Base-by-base conservation (phyloP, 2,113 vertebrate species). In the Camelus dromedarius region DNA sequence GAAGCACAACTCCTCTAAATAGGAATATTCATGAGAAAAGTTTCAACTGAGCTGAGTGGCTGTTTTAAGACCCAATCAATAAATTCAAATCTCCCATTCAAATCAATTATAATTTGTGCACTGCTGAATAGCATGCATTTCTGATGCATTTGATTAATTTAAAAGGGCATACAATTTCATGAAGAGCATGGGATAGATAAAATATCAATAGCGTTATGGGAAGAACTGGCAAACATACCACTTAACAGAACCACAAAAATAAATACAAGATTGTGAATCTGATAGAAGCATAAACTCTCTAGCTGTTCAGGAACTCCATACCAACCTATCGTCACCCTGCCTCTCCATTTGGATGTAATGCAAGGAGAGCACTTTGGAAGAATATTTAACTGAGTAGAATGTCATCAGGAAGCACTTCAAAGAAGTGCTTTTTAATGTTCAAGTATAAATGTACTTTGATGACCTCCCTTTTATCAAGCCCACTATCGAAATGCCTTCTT, bases 331-430 rank as follows among this genome's bases (percentile, higher is more conserved):
- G 22, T 13, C 11, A 14, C 16, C 19, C 5, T 10, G 24, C 42
- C 2, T n/a, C 13, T 7, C 42, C 19, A 6, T 38, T 26, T 60
- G 69, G 28, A 38, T 83, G 8, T 3, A 32, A 60, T 26, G 26
- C 58, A 35, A 32, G 48, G 19, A 89, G 16, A 84, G 42, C 24
- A 58, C 77, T 92, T 83, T 79, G 92, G 62, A 66, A 69, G 76
- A 95, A 72, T 83, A 88, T 97, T 96, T 92, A 83, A 87, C 84
- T 84, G 91, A 95, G 64, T 84, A 38, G 46, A 81, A 50, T 95
- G 91, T 94, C 94, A 95, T 97, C 87, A 93, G 83, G 77, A 97
- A 94, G 80, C 72, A 97, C 95, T 97, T 98, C 94, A 97, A 95
- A 94, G 94, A 95, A 83, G 46, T 58, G 50, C 66, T 95, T 92